phyloP scores from a whole-genome alignment of 1,140 invertebrate species.

The Atta cephalotes region DNA sequence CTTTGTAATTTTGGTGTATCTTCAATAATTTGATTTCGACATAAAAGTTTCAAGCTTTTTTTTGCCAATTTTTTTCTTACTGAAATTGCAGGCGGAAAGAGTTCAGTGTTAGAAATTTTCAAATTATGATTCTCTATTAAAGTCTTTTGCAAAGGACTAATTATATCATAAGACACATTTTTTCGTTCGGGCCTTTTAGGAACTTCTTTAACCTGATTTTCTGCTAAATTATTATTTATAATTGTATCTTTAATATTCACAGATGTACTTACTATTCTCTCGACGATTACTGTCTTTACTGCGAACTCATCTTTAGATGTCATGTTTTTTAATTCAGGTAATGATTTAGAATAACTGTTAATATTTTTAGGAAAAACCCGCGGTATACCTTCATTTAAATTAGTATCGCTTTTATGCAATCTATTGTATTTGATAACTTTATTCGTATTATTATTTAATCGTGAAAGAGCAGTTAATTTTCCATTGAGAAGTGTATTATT shows the following conservation, averaged over 20 bases:
- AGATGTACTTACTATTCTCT: constrained; percentile 63
- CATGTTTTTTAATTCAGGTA: constrained; percentile 29
- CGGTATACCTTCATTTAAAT: constrained; percentile 18
- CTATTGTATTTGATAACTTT: constrained; percentile 6
- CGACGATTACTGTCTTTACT: constrained; percentile 70
- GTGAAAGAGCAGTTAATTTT: neutral
- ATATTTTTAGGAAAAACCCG: neutral
- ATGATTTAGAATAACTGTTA: constrained; percentile 48
- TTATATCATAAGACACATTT: constrained; percentile 51
- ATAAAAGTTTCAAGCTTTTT: neutral
- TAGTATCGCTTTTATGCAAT: constrained; percentile 45
- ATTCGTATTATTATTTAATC: neutral
- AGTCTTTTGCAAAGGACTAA: constrained; percentile 28
- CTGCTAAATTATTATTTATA: neutral
- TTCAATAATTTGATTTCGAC: neutral
- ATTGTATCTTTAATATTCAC: constrained; percentile 42
- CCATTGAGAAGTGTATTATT: neutral
- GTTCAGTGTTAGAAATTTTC: constrained; percentile 18
- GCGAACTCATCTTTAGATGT: neutral
- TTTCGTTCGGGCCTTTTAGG: constrained; percentile 74
- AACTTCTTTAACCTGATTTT: constrained; percentile 40
- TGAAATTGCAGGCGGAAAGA: constrained; percentile 62
- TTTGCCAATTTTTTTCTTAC: constrained; percentile 61
- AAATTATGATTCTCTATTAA: neutral
- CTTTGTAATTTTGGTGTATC: neutral